phyloP scores from a whole-genome alignment of 2,113 vertebrate genomes.

The Onychorhynchus coronatus region DNA sequence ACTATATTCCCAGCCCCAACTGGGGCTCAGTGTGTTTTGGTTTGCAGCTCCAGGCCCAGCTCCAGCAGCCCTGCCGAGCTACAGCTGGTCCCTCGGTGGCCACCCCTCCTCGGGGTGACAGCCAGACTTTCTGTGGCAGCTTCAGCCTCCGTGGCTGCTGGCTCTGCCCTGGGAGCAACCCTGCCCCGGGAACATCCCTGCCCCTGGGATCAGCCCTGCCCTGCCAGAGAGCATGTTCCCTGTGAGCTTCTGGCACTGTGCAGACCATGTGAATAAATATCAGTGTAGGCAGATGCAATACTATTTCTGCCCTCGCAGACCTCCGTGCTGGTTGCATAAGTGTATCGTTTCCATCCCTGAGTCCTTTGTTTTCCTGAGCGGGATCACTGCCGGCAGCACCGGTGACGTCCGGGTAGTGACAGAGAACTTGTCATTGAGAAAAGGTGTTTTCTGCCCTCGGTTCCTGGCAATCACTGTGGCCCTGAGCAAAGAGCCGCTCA shows the following conservation, averaged over 20 bases:
- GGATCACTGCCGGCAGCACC: not conserved
- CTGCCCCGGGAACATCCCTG: not conserved
- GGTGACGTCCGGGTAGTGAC: not conserved
- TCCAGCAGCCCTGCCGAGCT: not conserved
- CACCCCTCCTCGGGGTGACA: not conserved
- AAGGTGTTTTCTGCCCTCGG: not conserved
- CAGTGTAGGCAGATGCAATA: not conserved
- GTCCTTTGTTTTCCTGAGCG: not conserved
- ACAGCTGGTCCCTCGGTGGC: not conserved
- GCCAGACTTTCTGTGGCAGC: not conserved
- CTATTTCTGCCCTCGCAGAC: not conserved
- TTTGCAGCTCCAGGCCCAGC: not conserved
- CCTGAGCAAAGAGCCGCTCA: not conserved
- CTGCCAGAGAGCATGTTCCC: not conserved
- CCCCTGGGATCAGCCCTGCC: not conserved
- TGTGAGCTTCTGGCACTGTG: not conserved
- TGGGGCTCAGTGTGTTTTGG: rapidly evolving
- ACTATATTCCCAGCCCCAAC: not conserved
- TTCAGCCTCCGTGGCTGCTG: rapidly evolving
- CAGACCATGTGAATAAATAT: not conserved
- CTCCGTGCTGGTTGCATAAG: not conserved
- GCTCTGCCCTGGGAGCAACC: not conserved
- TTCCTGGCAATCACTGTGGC: not conserved
- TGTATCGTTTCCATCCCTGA: not conserved
- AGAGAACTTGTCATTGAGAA: not conserved